Conservation (phyloP, 2,113 vertebrate species). For the Typhlomys cinereus region DNA sequence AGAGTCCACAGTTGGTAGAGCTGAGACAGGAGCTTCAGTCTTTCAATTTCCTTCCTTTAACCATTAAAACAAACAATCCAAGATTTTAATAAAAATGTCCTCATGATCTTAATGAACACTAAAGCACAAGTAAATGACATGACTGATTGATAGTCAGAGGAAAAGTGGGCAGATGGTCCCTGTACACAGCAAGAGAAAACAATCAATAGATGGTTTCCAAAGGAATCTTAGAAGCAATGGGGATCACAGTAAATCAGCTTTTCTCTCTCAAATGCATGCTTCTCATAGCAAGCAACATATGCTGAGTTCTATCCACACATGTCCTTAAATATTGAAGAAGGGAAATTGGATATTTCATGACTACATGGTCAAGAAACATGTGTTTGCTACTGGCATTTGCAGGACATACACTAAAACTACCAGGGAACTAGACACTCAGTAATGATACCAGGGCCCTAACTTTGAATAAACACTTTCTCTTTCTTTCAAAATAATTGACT, state of each 20-base stretch:
- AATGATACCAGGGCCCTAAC: not conserved
- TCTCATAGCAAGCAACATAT: not conserved
- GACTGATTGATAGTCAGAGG: not conserved
- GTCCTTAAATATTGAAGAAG: not conserved
- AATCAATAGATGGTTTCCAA: not conserved
- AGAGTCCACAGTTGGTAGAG: not conserved
- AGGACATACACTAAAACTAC: not conserved
- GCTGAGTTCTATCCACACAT: not conserved
- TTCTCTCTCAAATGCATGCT: not conserved
- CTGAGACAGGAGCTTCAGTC: not conserved
- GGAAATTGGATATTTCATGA: not conserved
- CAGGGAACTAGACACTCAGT: too few species aligned
- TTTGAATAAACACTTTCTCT: not conserved
- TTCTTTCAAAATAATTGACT: not conserved
- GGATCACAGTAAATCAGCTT: not conserved
- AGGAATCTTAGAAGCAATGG: not conserved
- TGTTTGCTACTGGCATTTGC: not conserved
- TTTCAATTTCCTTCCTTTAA: not conserved
- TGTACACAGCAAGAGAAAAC: not conserved
- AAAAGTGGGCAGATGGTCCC: not conserved
- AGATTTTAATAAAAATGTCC: not conserved
- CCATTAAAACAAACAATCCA: conserved; percentile 7
- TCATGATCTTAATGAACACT: not conserved
- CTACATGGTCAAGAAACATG: not conserved
- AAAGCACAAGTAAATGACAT: not conserved